These are phyloP conservation scores for Castor canadensis DNA, from an alignment of 2,113 vertebrate species.

Conservation along the genomic window DNA sequence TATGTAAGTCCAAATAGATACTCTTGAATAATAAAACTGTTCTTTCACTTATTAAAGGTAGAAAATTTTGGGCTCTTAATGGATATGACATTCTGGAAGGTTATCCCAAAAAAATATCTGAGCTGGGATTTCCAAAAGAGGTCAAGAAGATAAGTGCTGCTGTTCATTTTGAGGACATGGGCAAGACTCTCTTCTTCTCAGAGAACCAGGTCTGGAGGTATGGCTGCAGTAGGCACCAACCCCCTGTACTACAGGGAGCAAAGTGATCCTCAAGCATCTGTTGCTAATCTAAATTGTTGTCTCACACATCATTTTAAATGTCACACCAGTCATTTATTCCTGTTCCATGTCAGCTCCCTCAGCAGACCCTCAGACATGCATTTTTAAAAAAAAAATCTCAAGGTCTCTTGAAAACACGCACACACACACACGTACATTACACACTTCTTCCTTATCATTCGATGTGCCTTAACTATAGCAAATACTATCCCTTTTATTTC, in stretches of 20 bases:
- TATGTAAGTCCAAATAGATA: not conserved
- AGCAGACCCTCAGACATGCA: not conserved
- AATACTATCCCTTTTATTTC: not conserved
- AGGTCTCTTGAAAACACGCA: not conserved
- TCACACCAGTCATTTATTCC: not conserved
- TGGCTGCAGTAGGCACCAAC: not conserved
- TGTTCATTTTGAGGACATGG: slow-evolving; percentile 87
- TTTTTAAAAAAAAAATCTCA: not conserved
- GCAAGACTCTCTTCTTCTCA: slow-evolving; percentile 94
- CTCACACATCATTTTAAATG: not conserved
- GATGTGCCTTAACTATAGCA: not conserved
- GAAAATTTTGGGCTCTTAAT: slow-evolving; percentile 94
- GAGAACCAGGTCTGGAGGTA: slow-evolving; percentile 96
- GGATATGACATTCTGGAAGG: slow-evolving; percentile 92
- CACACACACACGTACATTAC: not conserved
- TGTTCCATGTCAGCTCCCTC: not conserved
- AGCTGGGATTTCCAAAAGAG: slow-evolving; percentile 92
- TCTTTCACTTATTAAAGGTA: slow-evolving; percentile 85
- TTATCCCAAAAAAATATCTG: slow-evolving; percentile 95
- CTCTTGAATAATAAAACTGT: not conserved
- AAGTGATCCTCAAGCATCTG: not conserved
- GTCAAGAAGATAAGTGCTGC: slow-evolving; percentile 93
- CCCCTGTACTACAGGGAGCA: accelerated
- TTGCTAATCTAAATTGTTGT: not conserved
- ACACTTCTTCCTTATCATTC: not conserved